Evolutionary conservation across 2,113 vertebrate species (phyloP).

Genomic region (Hydrolagus affinis): DNA sequence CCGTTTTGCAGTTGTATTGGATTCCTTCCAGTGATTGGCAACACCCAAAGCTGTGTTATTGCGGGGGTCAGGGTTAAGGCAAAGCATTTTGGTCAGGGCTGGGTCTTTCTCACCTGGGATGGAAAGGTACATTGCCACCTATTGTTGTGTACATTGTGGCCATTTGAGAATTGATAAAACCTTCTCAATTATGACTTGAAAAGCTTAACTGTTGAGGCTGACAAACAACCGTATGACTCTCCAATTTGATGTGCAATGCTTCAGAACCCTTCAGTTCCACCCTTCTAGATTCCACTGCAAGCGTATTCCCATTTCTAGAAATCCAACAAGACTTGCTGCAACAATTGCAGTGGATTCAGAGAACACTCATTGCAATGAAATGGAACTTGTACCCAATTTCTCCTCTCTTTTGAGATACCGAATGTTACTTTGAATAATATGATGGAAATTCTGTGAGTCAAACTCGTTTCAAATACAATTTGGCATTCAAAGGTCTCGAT

Average conservation of each 20-base stretch:
- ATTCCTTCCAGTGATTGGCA: too few relatives aligned
- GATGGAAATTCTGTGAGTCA: neutral
- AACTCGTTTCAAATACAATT: constrained; percentile 4
- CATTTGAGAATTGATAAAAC: neutral
- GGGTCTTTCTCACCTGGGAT: neutral
- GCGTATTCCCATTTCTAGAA: too few relatives aligned
- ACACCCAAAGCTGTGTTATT: too few relatives aligned
- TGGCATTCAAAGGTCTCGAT: neutral
- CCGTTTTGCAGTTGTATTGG: too few relatives aligned
- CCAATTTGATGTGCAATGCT: neutral
- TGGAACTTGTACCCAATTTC: neutral
- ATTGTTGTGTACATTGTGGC: neutral
- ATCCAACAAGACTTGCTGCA: too few relatives aligned
- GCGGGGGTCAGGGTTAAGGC: too few relatives aligned
- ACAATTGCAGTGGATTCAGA: neutral
- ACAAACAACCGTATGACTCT: neutral
- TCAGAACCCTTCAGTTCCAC: neutral
- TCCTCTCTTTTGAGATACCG: neutral
- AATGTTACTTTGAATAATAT: neutral
- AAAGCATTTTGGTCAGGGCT: too few relatives aligned
- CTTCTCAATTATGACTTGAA: neutral
- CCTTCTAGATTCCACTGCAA: neutral
- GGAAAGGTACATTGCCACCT: neutral
- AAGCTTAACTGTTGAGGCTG: neutral
- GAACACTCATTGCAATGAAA: neutral